phyloP scores from a whole-genome alignment of 2,888 invertebrate species.

The Odontocerum albicorne region DNA sequence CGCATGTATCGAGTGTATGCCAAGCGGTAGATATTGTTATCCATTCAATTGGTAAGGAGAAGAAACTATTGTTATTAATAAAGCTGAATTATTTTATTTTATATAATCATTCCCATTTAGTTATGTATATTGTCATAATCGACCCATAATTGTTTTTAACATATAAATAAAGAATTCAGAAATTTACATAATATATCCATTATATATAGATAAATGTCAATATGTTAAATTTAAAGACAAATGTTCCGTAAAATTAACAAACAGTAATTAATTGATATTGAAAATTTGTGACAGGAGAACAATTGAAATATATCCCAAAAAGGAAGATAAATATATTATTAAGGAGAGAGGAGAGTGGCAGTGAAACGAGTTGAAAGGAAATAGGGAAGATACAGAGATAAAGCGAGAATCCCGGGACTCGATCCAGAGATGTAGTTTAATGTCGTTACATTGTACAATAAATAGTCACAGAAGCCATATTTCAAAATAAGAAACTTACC shows the following conservation, averaged over 20 bases:
- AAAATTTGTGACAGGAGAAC: not conserved
- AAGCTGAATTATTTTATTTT: too few species aligned
- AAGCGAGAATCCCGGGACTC: not conserved
- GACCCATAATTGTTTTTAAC: too few species aligned
- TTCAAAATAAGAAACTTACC: conserved; percentile 21
- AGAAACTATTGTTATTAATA: too few species aligned
- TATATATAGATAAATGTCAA: not conserved
- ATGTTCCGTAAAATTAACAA: not conserved
- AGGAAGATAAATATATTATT: not conserved
- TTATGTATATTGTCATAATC: too few species aligned
- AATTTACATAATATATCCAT: not conserved
- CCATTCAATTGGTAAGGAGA: too few species aligned
- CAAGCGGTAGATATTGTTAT: too few species aligned
- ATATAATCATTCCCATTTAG: too few species aligned
- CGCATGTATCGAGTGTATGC: not conserved
- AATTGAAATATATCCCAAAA: not conserved
- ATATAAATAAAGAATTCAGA: not conserved
- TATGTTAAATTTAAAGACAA: not conserved
- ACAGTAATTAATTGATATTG: not conserved
- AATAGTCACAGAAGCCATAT: conserved; percentile 20
- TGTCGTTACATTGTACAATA: conserved; percentile 2
- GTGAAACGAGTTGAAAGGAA: not conserved
- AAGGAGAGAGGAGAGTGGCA: not conserved
- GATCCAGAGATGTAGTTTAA: not conserved
- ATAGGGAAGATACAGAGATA: not conserved